Evolutionary conservation across 2,113 vertebrate species (phyloP), one percentile per base, ranked within the genome.

Genomic region (Sinosuthora webbiana): DNA sequence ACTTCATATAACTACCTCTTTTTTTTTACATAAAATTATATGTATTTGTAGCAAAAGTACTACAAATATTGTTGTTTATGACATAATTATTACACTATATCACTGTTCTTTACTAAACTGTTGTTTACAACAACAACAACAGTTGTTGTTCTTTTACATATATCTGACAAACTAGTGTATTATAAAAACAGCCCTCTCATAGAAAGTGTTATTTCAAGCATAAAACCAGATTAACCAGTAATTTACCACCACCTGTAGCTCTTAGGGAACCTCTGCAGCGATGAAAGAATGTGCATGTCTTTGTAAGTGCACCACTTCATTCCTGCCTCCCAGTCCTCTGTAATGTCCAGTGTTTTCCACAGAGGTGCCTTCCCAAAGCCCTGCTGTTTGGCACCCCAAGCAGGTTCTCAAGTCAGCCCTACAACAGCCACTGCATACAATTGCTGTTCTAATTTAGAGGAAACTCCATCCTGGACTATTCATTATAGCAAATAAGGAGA

Each of bases 361-460:
- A 13, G 19, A 83, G 27, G 13, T 14, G 23, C 15, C 16, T 41
- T 60, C 35, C 39, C 11, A 45, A 52, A 24, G 22, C 35, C 56
- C 15, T 57, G 30, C 11, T 56, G 22, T 45, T 78, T 1, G 0
- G 12, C 37, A 24, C 35, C 50, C 37, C 37, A 12, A 33, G 39
- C 24, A 53, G 41, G 44, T 47, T 64, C 49, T 44, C 44, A 39
- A 44, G 23, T 30, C 68, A 81, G 19, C 21, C 22, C 52, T 25
- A 39, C 63, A 27, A 37, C 45, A 87, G 53, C 56, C 60, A 0
- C 45, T 23, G 4, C 67, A 56, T 22, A 33, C 44, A 44, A 25
- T 47, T 82, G 59, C 76, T 65, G 39, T 94, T 85, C 84, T 95
- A 88, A 94, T 85, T 94, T 93, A 82, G 76, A 88, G 75, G 79